Conservation (phyloP, 1,140 invertebrate genomes). For the Neomicropteryx cornuta region DNA sequence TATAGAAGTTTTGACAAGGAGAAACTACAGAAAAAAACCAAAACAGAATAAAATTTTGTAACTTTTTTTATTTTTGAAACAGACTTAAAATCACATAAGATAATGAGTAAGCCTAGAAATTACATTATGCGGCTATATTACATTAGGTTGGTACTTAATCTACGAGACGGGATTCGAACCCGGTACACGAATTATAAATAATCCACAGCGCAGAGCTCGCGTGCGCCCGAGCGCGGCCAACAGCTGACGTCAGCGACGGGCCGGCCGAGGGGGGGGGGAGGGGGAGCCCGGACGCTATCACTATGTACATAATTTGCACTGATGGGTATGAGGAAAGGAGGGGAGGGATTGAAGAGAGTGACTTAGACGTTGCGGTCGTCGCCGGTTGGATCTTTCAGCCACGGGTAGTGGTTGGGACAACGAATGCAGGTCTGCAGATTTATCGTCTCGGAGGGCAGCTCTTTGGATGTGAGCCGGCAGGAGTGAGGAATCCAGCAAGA, state of each 20-base stretch:
- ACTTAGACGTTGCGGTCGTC: slow-evolving; percentile 85
- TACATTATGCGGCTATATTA: slow-evolving; percentile 45
- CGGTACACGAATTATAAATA: slow-evolving; percentile 30
- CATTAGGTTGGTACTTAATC: slow-evolving; percentile 41
- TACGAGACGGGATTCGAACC: slow-evolving; percentile 40
- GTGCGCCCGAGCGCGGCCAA: no score
- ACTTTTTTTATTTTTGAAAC: slow-evolving; percentile 40
- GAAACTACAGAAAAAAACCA: slow-evolving; percentile 12
- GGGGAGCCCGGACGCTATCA: no score
- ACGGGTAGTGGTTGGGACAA: slow-evolving; percentile 90
- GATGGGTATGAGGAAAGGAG: no score
- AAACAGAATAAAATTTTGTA: slow-evolving; percentile 17
- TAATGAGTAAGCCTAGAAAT: slow-evolving; percentile 42
- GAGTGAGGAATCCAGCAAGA: slow-evolving; percentile 81
- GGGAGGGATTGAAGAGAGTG: no score
- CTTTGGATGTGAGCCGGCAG: slow-evolving; percentile 84
- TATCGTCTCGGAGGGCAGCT: slow-evolving; percentile 85
- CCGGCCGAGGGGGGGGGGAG: no score
- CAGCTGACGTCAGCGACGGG: no score
- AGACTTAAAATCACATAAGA: slow-evolving; percentile 43
- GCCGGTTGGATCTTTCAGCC: slow-evolving; percentile 86
- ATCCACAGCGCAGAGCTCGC: no score
- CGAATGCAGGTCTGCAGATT: slow-evolving; percentile 86
- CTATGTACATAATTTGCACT: no score
- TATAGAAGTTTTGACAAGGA: no score